A percentile compares a stretch with the other conserved stretches of the same genome.
These are phyloP conservation scores for Heliconius hortense DNA, from an alignment of 2,888 invertebrate species.

Conservation along the genomic window DNA sequence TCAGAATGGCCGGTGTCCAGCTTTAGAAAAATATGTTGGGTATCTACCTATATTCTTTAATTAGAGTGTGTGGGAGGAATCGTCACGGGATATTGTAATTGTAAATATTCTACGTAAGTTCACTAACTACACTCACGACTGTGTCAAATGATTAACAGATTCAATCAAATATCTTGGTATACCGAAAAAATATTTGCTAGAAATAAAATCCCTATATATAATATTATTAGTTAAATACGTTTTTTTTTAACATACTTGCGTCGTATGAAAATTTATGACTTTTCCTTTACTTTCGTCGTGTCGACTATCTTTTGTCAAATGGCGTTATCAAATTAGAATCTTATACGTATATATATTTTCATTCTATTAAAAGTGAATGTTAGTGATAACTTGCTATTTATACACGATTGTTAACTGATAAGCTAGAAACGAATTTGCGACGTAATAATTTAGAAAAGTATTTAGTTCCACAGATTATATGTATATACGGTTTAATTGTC, in stretches of 20 bases:
- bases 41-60: constrained; percentile 46
- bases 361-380: constrained; percentile 10
- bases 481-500: no score
- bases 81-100: constrained; percentile 54
- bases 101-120: constrained; percentile 42
- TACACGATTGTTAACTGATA: constrained; percentile 7
- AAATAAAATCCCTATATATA: background rate
- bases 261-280: background rate
- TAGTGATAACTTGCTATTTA: constrained; percentile 3
- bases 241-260: background rate
- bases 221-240: background rate
- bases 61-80: constrained; percentile 57
- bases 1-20: constrained; percentile 50
- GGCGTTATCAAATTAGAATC: constrained; percentile 10
- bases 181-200: background rate
- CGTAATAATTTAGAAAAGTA: background rate
- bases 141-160: constrained; percentile 3
- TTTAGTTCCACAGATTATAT: background rate
- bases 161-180: no score
- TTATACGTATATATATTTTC: background rate
- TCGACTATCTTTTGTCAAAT: background rate
- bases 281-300: background rate
- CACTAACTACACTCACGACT: background rate
- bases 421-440: background rate
- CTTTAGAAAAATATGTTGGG: constrained; percentile 51